Conservation (phyloP, 2,797 vertebrate species). For the Acipenser ruthenus region DNA sequence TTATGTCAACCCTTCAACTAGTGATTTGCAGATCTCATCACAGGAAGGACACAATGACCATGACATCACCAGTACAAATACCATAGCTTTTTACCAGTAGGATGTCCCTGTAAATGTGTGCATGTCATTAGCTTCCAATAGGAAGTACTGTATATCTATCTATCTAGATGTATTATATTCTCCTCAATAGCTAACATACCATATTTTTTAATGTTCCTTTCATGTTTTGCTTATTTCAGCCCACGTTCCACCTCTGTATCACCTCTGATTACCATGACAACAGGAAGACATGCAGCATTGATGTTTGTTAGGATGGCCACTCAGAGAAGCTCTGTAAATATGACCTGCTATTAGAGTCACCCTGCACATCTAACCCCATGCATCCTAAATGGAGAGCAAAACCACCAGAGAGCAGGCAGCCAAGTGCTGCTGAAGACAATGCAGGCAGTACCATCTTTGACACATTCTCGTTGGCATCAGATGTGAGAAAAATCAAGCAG, state of each 20-base stretch:
- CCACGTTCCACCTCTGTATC: conserved; percentile 17
- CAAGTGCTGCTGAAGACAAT: neutral
- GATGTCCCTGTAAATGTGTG: no score
- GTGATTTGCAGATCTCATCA: no score
- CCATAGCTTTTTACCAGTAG: no score
- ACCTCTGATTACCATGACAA: conserved; percentile 24
- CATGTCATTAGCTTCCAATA: no score
- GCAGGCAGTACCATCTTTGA: conserved; percentile 1
- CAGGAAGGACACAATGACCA: no score
- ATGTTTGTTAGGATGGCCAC: neutral
- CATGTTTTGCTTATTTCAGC: no score
- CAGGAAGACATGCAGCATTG: conserved; percentile 17
- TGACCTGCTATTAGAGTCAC: neutral
- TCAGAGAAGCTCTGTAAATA: neutral
- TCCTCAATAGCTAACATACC: no score
- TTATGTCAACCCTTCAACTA: no score
- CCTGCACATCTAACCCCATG: conserved; percentile 5
- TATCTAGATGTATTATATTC: no score
- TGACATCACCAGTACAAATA: no score
- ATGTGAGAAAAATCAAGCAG: conserved; percentile 1
- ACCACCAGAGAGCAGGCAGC: conserved; percentile 10
- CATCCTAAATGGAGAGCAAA: conserved; percentile 19
- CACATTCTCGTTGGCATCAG: conserved; percentile 7
- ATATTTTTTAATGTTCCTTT: no score
- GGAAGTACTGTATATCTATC: no score